Evolutionary conservation across 2,888 invertebrate species (phyloP).

Genomic region (Tinea trinotella): DNA sequence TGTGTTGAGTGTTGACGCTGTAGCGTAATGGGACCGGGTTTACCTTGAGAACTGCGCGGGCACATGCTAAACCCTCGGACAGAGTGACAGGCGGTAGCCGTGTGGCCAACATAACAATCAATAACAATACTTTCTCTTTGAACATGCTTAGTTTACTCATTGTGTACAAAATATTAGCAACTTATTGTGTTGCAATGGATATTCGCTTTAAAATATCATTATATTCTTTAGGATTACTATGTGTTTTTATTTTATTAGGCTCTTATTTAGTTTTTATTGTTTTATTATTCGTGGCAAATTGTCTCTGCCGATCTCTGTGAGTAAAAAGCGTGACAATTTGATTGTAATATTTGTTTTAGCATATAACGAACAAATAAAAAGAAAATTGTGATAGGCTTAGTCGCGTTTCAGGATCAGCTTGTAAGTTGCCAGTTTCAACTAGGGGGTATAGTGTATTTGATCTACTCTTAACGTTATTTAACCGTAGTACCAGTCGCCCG

Average conservation of each 20-base stretch:
- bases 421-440: no score
- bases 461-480: no score
- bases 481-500: no score
- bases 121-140: slow-evolving; percentile 15
- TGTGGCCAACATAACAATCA: slow-evolving; percentile 8
- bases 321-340: no score
- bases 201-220: background rate
- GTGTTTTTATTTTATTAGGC: background rate
- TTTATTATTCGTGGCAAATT: no score
- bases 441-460: no score
- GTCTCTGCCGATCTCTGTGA: no score
- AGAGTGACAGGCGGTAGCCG: slow-evolving; percentile 8
- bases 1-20: slow-evolving; percentile 2
- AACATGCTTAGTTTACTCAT: slow-evolving; percentile 5
- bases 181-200: background rate
- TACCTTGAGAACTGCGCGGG: slow-evolving; percentile 8
- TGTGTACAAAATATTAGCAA: background rate
- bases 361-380: no score
- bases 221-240: background rate
- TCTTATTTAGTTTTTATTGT: no score
- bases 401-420: no score
- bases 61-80: slow-evolving; percentile 10
- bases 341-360: no score
- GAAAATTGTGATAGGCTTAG: no score
- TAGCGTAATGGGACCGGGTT: slow-evolving; percentile 8